These are phyloP conservation scores for Carcharodon carcharias DNA, from an alignment of 2,797 vertebrate genomes.

Conservation along the genomic window DNA sequence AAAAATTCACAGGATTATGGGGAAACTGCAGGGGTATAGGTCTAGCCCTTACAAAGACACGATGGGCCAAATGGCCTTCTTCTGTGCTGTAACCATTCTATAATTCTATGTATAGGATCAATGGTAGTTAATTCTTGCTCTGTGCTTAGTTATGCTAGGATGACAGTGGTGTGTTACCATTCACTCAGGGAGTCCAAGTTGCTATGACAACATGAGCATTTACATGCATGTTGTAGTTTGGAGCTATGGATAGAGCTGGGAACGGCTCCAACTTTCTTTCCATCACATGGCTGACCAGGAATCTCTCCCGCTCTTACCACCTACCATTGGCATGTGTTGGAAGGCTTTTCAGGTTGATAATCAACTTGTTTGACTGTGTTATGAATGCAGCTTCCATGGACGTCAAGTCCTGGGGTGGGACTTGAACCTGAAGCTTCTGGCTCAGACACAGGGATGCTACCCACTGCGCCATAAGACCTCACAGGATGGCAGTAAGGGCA, in stretches of 20 bases:
- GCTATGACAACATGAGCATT: neutral
- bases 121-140: neutral
- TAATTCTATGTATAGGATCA: neutral
- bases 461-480: neutral
- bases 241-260: neutral
- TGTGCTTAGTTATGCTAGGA: neutral
- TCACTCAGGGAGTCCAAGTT: neutral
- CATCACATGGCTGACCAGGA: neutral
- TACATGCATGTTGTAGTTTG: neutral
- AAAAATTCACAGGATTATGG: neutral
- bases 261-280: neutral
- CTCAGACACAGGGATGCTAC: too few relatives aligned
- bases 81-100: neutral
- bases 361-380: neutral
- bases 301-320: neutral
- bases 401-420: too few relatives aligned
- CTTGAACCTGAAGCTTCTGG: neutral
- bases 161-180: neutral
- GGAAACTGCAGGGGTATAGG: neutral
- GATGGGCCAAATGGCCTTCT: neutral
- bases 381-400: neutral
- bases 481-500: neutral
- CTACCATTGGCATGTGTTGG: neutral
- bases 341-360: neutral
- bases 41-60: neutral